Base-by-base conservation (phyloP, 2,113 vertebrate genomes). In the Aythya baeri region DNA sequence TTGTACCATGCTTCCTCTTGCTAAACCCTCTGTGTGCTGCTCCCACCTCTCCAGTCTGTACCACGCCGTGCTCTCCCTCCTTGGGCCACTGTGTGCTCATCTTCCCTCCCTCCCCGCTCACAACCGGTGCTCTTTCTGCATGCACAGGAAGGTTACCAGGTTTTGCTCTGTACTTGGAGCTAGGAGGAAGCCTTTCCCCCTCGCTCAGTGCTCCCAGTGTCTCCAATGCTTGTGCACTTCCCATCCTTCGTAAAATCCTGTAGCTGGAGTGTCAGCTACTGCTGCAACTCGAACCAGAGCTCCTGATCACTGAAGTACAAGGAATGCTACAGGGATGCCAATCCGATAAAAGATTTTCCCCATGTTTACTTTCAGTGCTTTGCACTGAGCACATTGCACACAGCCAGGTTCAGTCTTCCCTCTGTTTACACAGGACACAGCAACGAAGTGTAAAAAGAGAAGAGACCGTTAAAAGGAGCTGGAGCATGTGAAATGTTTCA, bases 381-480 rank as follows among this genome's bases (percentile, higher is more conserved):
- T 0, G 11, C 12, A 0, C 22, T 0, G 0, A 34, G 90, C 86
- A 17, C 4, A 0, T 55, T 18, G 82, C 58, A 12, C 65, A 1
- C 87, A n/a, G 8, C 74, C 93, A 38, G 81, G 85, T 16, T 66
- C 79, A 3, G 63, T 50, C 90, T 70, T 62, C 34, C 88, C 80
- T 74, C 83, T n/a, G 83, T 10, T 74, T 46, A 11, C 72, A 16
- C 43, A 9, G 77, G 61, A 12, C 55, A 21, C 4, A 12, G 0
- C 57, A 20, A 34, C 62, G 7, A 14, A 7, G 62, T 1, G 0
- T 4, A 3, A 9, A 2, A 59, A 14, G 46, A 6, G n/a, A 6
- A 27, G 0, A 7, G 65, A 22, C 3, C 0, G 0, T 2, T 1
- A 1, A 1, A 6, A 1, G 18, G 1, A 8, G 38, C 59, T 2